Evolutionary conservation across 2,888 invertebrate species (phyloP), one percentile per base, ranked within the genome.

Genomic region (Pristionchus exspectatus): DNA sequence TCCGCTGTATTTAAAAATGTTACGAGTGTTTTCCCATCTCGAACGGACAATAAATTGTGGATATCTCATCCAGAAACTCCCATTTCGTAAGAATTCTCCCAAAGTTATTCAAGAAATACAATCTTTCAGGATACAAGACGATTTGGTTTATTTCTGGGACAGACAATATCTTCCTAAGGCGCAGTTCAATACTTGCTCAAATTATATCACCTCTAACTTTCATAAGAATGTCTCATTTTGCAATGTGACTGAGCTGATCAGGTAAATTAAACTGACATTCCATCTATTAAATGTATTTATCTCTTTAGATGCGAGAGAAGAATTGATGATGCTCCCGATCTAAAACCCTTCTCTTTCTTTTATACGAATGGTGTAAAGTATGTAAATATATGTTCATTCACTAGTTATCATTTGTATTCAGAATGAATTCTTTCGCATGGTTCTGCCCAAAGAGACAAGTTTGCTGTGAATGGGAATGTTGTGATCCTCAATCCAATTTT

Each of bases 141-240:
- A 38, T 24, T 74, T 74, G 74, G 38, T 18, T 33, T 74, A 74
- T 38, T 74, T 74, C 74, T 74, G 74, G 74, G 74, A 38, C 74
- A 30, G 30, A 33, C 30, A 74, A 18, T 33, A 74, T 27, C 74
- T 74, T 74, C 74, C 74, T 74, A 30, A 16, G 18, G 12, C 38
- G 16, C 5, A 74, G 2, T 33, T 18, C 5, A 33, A 14, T 16
- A 4, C 2, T 33, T 74, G 74, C 38, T 33, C 38, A 7, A 14
- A 74, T 21, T 74, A 74, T 27, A 38, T 21, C 12, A 74, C 74
- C 3, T 30, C 74, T 14, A 74, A 74, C 38, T 74, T 21, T 5
- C 30, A 38, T 2, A 30, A 38, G 21, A 74, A 74, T 21, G 38
- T 74, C 3, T 21, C 30, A 38, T 21, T 74, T 74, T 74, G 74